These are phyloP conservation scores for Plectropomus leopardus DNA, from an alignment of 2,113 vertebrate genomes.

Conservation along the genomic window DNA sequence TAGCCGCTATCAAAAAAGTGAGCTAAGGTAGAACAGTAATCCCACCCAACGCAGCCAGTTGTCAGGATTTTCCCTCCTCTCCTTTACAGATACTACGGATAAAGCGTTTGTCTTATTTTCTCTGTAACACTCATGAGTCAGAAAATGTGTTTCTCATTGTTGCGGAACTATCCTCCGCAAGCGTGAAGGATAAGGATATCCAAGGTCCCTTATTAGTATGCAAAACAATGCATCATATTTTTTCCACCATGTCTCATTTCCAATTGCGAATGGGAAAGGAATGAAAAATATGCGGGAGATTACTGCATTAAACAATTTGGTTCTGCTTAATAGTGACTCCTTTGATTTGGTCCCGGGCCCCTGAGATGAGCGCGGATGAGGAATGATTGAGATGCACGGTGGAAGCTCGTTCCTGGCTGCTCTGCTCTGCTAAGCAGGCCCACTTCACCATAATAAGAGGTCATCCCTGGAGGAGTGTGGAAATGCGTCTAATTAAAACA, in stretches of 20 bases:
- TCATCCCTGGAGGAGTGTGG: conserved; percentile 80
- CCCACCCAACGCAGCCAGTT: conserved; percentile 26
- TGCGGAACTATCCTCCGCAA: conserved; percentile 40
- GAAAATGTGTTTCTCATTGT: conserved; percentile 63
- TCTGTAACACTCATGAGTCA: conserved; percentile 47
- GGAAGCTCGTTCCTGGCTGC: conserved; percentile 65
- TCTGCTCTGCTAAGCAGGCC: conserved; percentile 64
- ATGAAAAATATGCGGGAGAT: conserved; percentile 81
- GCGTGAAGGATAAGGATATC: conserved; percentile 68
- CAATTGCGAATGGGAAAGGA: conserved; percentile 70
- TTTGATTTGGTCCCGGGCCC: conserved; percentile 77
- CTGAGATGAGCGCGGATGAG: conserved; percentile 69
- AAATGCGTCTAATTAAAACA: conserved; percentile 86
- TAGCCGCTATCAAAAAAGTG: conserved; percentile 40
- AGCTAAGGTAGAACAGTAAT: conserved; percentile 52
- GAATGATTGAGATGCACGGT: conserved; percentile 76
- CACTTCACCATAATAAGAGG: conserved; percentile 78
- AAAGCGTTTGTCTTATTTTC: conserved; percentile 46
- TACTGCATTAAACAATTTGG: conserved; percentile 81
- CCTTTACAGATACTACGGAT: conserved; percentile 33
- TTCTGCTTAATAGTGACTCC: conserved; percentile 81
- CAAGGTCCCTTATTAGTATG: conserved; percentile 77
- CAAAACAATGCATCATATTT: conserved; percentile 75
- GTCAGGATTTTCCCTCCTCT: conserved; percentile 39
- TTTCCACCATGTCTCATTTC: conserved; percentile 71